phyloP scores from a whole-genome alignment of 2,888 invertebrate species.

The Rugalucina vietnamica region DNA sequence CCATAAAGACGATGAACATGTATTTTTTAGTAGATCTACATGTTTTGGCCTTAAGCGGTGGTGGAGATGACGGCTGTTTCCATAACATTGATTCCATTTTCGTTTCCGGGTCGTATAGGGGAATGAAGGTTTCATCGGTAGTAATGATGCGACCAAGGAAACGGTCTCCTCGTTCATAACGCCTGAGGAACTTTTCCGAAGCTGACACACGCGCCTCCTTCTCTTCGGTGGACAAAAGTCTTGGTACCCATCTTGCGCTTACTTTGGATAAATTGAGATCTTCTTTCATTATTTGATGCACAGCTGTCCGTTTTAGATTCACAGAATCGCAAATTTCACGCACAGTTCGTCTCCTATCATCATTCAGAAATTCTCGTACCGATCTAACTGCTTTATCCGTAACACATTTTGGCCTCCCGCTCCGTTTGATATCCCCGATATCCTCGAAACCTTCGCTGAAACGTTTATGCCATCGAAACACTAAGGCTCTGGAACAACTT shows the following conservation, averaged over 20 bases:
- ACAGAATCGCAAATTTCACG: no score
- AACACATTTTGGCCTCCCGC: no score
- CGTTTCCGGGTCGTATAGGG: conserved; percentile 26
- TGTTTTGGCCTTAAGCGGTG: conserved; percentile 23
- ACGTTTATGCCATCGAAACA: no score
- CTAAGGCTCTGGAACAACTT: no score
- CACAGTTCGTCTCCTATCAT: no score
- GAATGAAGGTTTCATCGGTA: conserved; percentile 27
- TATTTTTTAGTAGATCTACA: neutral
- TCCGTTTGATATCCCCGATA: no score
- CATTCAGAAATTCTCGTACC: no score
- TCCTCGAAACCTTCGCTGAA: no score
- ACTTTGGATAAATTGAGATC: no score
- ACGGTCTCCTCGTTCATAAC: neutral
- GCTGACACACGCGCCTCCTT: neutral
- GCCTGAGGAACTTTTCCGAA: conserved; percentile 1
- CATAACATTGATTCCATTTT: conserved; percentile 28
- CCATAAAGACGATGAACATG: conserved; percentile 15
- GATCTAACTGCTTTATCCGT: no score
- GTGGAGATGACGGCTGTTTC: conserved; percentile 15
- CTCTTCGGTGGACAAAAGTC: conserved; percentile 24
- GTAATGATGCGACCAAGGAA: conserved; percentile 17
- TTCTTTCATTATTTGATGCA: no score
- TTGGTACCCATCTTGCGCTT: conserved; percentile 14
- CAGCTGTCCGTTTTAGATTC: no score